Base-by-base conservation (phyloP, 1,140 invertebrate species). In the Philopotamus ludificatus region DNA sequence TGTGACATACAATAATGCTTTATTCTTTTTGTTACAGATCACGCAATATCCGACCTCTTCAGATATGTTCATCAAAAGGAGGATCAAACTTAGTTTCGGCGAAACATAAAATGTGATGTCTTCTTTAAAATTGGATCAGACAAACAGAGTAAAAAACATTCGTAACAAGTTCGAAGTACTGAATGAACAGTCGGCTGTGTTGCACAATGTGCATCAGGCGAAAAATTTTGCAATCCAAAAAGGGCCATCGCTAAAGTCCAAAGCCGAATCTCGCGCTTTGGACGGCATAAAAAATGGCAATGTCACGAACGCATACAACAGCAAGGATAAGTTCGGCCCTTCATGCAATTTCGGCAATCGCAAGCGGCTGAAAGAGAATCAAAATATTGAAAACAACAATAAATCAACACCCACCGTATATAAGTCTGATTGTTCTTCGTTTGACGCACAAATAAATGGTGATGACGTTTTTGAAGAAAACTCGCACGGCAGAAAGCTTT, bases 121-220 rank as follows among this genome's bases (percentile, higher is more conserved):
- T 15, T 51, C 60, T 25, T 7, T 18, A 16, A 42, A 41, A 28
- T 75, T 77, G 65, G 72, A 74, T 67, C 70, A 76, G 65, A 75
- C 72, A 71, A 81, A 80, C 69, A 78, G 79, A 73, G 79, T 81
- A 41, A 79, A 80, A 75, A 74, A 75, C 44, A 80, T 81, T 42
- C 79, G 77, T 59, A 80, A 74, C 75, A 75, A 76, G 74, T 81
- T 81, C 58, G 79, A 81, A 70, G 78, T 74, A 71, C 73, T 80
- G 51, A 63, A 47, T 44, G 68, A 64, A n/a, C 61, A 68, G 22
- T 12, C 28, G 28, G 28, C 28, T 7, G n/a, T n/a, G n/a, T n/a
- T n/a, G n/a, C n/a, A n/a, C n/a, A n/a, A n/a, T n/a, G n/a, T n/a
- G n/a, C n/a, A n/a, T n/a, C n/a, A n/a, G n/a, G n/a, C n/a, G n/a